Conservation (phyloP, 2,113 vertebrate species). For the Anoura caudifer region DNA sequence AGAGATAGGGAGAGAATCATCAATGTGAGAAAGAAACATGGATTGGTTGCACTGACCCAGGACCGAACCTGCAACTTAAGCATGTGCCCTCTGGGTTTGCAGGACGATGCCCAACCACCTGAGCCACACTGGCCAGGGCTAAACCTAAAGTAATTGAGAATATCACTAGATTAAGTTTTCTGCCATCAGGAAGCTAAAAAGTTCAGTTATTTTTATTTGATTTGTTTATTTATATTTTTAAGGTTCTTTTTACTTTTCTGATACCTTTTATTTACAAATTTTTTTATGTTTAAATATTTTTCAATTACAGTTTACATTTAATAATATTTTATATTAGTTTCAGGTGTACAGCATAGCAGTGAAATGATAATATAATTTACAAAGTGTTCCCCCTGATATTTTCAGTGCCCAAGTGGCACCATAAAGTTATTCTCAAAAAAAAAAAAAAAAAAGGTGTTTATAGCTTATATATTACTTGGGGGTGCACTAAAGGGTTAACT, state of each 20-base stretch:
- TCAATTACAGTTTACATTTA: not conserved
- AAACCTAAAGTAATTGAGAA: not conserved
- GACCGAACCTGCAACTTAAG: no score
- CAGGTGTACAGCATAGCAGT: not conserved
- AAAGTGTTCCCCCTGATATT: not conserved
- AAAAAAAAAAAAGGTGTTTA: not conserved
- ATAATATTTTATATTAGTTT: not conserved
- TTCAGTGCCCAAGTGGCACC: not conserved
- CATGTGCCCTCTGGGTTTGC: no score
- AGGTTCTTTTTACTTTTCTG: not conserved
- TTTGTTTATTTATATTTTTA: not conserved
- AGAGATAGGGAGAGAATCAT: no score
- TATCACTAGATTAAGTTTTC: not conserved
- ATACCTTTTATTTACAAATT: not conserved
- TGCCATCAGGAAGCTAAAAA: not conserved
- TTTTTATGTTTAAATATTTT: not conserved
- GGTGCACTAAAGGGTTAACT: not conserved
- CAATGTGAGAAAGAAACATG: no score
- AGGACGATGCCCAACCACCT: no score
- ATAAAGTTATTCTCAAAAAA: not conserved
- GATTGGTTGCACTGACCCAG: no score
- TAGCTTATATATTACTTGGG: not conserved
- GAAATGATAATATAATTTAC: not conserved
- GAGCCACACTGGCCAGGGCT: no score
- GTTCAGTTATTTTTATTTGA: not conserved